Conservation (phyloP, 2,113 vertebrate species). For the Rynchops niger region DNA sequence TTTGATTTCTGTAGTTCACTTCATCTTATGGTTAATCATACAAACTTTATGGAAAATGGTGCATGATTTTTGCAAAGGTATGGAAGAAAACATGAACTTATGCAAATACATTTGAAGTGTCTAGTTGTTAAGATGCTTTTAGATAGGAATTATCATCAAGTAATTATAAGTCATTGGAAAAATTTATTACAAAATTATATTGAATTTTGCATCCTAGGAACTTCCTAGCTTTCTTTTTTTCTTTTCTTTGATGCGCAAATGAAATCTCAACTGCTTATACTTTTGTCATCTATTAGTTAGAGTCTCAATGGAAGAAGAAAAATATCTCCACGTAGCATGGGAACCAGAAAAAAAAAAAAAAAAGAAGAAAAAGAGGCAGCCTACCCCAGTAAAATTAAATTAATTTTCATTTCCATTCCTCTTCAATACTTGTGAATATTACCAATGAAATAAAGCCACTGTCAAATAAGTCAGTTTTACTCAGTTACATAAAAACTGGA, state of each 20-base stretch:
- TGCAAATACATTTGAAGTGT: accelerated
- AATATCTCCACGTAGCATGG: not conserved
- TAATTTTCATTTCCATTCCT: not conserved
- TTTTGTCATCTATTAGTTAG: not conserved
- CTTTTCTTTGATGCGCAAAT: not conserved
- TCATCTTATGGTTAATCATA: not conserved
- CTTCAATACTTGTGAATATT: not conserved
- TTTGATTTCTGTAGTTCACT: not conserved
- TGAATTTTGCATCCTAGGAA: not conserved
- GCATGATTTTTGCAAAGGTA: not conserved
- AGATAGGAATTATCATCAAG: not conserved
- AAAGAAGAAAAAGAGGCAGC: not conserved
- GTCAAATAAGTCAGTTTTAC: not conserved
- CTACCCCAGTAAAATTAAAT: not conserved
- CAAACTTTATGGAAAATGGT: not conserved
- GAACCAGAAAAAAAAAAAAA: not conserved
- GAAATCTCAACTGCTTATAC: not conserved
- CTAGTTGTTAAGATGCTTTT: not conserved
- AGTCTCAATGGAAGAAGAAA: not conserved
- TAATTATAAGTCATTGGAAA: not conserved
- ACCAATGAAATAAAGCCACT: not conserved
- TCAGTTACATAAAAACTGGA: not conserved
- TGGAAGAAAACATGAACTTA: not conserved
- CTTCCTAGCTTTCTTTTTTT: not conserved
- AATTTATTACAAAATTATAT: not conserved